Base-by-base conservation (phyloP, 2,888 invertebrate genomes). In the Ferdinandea cuprea region DNA sequence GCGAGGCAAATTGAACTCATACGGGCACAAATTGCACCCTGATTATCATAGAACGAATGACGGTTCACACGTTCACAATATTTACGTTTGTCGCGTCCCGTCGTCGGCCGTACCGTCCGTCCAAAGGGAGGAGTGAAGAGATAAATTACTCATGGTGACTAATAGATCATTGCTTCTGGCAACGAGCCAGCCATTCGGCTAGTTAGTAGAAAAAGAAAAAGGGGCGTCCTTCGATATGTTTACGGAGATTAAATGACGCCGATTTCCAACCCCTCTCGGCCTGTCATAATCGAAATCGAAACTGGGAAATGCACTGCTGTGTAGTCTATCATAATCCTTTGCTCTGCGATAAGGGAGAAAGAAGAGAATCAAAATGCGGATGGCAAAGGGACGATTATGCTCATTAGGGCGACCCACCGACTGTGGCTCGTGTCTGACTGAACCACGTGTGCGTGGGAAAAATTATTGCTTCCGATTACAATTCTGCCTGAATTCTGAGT, bases 401-500 rank as follows among this genome's bases (percentile, higher is more conserved):
- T 65, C 81, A 77, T 81, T 81, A 77, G 65, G 71, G 65, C 28
- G 71, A 44, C 58, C 54, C 50, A 44, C 58, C 54, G 58, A 44
- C 8, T 63, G 58, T 59, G 63, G 40, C 44, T 19, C 21, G 21
- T 21, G 81, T 65, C 77, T 71, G 13, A 9, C 8, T 44, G 61
- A 46, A 65, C 66, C 81, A 81, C 77, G 81, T 81, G 81, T 77
- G 81, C 81, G 81, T 81, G 81, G 81, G 81, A 81, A 81, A 80
- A 59, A 50, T 58, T 65, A 71, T 30, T 19, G 63, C 74, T 74
- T 80, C 74, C 74, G 79, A 74, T 61, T 73, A 56, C 46, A 44
- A 65, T 73, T 65, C 21, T 25, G 46, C 3, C 25, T 25, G 25
- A 25, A 42, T 42, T 42, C 42, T 17, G 15, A 8, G 8, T 44